phyloP scores from a whole-genome alignment of 1,140 invertebrate species.

The Planococcus citri region DNA sequence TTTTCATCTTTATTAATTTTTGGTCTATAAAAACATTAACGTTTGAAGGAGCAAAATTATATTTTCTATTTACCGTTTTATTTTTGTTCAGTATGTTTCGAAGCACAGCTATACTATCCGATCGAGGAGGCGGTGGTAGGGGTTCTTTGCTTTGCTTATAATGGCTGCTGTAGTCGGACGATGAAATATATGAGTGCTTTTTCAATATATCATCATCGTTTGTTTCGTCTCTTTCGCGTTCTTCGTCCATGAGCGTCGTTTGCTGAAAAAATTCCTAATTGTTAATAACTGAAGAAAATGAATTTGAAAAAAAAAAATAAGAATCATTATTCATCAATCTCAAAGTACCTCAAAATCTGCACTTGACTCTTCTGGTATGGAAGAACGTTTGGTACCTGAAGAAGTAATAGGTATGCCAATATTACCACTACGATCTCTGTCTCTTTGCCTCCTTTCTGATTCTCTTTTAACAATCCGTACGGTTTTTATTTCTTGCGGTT shows the following conservation, averaged over 20 bases:
- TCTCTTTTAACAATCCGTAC: conserved; percentile 86
- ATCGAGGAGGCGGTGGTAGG: conserved; percentile 36
- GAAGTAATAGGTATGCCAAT: conserved; percentile 37
- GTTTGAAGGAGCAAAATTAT: no score
- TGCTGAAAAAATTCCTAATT: background rate
- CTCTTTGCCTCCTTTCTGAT: conserved; percentile 67
- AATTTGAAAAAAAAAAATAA: background rate
- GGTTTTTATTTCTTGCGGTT: conserved; percentile 80
- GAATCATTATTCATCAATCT: background rate
- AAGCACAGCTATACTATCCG: conserved; percentile 37
- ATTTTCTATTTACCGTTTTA: background rate
- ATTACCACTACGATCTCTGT: conserved; percentile 43
- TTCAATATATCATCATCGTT: background rate
- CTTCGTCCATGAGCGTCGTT: background rate
- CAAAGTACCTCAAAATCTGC: background rate
- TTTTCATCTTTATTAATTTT: no score
- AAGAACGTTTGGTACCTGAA: conserved; percentile 21
- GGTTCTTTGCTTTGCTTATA: conserved; percentile 27
- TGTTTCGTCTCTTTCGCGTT: background rate
- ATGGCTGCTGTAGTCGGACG: background rate
- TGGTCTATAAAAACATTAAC: no score
- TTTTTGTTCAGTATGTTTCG: conserved; percentile 33
- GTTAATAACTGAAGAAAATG: no score
- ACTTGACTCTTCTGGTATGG: background rate
- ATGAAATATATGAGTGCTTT: background rate